Conservation (phyloP, 1,140 invertebrate species). For the Mercenaria mercenaria region DNA sequence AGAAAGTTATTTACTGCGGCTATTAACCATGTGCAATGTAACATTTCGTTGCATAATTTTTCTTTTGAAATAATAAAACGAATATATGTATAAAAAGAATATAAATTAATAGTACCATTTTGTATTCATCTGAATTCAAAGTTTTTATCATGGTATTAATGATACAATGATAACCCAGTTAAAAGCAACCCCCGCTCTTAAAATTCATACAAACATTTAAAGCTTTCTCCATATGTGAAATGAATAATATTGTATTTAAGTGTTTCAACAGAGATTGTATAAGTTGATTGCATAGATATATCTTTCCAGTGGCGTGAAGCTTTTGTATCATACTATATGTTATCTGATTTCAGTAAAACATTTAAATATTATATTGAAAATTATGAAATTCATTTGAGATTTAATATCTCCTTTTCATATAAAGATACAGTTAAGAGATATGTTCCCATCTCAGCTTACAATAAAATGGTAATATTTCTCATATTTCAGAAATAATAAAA, state of each 20-base stretch:
- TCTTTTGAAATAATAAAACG: neutral
- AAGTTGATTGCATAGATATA: constrained; percentile 15
- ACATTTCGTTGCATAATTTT: neutral
- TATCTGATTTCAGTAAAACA: constrained; percentile 36
- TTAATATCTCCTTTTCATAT: constrained; percentile 33
- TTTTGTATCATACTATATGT: neutral
- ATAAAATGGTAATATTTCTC: constrained; percentile 49
- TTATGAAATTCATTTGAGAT: constrained; percentile 48
- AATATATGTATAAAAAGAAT: neutral
- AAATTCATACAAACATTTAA: neutral
- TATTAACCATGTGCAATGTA: neutral
- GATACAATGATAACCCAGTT: neutral
- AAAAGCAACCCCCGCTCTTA: neutral
- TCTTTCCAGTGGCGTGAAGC: neutral
- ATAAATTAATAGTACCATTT: constrained; percentile 10
- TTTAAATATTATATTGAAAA: constrained; percentile 48
- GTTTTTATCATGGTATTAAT: neutral
- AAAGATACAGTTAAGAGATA: constrained; percentile 40
- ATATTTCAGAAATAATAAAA: constrained; percentile 40
- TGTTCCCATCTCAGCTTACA: neutral
- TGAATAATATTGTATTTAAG: constrained; percentile 37
- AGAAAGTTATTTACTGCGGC: neutral
- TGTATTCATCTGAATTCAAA: neutral
- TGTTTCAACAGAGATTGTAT: neutral
- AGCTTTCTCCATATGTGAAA: constrained; percentile 1